Evolutionary conservation across 2,797 vertebrate genomes (phyloP).

Genomic region (Varecia variegata): DNA sequence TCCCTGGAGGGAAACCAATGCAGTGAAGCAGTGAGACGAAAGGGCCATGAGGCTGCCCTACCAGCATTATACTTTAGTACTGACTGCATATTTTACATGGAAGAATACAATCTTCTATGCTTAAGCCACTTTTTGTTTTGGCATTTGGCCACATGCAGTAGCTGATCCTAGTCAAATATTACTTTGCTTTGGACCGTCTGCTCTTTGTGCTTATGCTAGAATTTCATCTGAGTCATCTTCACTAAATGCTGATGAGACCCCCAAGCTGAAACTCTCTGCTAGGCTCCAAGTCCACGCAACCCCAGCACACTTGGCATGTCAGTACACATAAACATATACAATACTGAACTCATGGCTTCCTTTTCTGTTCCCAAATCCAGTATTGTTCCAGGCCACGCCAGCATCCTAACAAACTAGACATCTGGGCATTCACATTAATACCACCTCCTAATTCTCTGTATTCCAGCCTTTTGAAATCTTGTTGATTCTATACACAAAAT

Average conservation of each 20-base stretch:
- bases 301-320: neutral
- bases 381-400: accelerated
- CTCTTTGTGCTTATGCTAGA: neutral
- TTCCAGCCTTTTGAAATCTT: neutral
- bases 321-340: neutral
- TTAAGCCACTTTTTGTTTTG: neutral
- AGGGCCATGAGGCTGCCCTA: too few species aligned
- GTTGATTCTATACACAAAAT: neutral
- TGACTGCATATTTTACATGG: neutral
- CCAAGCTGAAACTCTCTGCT: neutral
- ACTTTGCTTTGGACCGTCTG: neutral
- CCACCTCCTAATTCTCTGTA: neutral
- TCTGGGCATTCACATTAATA: too few species aligned
- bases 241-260: neutral
- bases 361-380: neutral
- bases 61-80: accelerated
- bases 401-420: neutral
- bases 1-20: neutral
- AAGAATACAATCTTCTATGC: neutral
- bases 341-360: neutral
- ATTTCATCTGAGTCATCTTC: neutral
- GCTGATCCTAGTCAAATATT: neutral
- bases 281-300: neutral
- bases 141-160: neutral
- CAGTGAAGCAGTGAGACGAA: neutral